A percentile compares a stretch with the other conserved stretches of the same genome.
Conservation (phyloP, 2,888 invertebrate species). For the Lymantria monacha region DNA sequence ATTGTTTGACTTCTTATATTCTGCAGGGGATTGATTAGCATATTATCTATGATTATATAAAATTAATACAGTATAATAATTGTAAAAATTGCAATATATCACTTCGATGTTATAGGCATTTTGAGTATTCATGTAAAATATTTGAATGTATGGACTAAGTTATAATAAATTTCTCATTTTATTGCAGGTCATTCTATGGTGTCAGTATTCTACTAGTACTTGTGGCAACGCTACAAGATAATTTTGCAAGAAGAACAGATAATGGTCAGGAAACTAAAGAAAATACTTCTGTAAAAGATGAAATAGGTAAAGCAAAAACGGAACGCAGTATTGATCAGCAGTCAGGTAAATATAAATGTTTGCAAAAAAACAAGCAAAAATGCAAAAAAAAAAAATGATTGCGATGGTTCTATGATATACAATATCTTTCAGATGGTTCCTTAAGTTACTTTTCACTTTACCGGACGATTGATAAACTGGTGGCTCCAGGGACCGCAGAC, state of each 20-base stretch:
- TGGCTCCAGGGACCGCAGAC: conserved; percentile 72
- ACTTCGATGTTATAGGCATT: too few species aligned
- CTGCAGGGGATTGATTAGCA: too few species aligned
- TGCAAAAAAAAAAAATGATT: too few species aligned
- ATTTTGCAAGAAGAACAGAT: conserved; percentile 47
- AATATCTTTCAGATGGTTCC: conserved; percentile 61
- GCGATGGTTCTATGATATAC: too few species aligned
- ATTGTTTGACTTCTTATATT: too few species aligned
- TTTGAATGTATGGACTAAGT: too few species aligned
- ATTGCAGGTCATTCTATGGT: conserved; percentile 65
- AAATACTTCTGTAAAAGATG: conserved; percentile 27
- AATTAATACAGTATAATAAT: too few species aligned
- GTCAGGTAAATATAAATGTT: conserved; percentile 32
- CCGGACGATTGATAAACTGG: conserved; percentile 81
- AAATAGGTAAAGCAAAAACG: conserved; percentile 38
- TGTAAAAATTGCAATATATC: too few species aligned
- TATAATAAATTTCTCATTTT: background rate
- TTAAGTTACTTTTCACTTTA: conserved; percentile 85
- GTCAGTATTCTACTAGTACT: conserved; percentile 62
- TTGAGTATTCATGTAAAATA: too few species aligned
- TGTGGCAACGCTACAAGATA: conserved; percentile 73
- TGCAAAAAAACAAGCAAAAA: too few species aligned
- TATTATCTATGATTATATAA: too few species aligned
- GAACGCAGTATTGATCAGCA: conserved; percentile 25
- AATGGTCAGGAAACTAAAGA: conserved; percentile 41